Evolutionary conservation across 1,140 invertebrate species (phyloP), one percentile per base, ranked within the genome.

Genomic region (Arion vulgaris): DNA sequence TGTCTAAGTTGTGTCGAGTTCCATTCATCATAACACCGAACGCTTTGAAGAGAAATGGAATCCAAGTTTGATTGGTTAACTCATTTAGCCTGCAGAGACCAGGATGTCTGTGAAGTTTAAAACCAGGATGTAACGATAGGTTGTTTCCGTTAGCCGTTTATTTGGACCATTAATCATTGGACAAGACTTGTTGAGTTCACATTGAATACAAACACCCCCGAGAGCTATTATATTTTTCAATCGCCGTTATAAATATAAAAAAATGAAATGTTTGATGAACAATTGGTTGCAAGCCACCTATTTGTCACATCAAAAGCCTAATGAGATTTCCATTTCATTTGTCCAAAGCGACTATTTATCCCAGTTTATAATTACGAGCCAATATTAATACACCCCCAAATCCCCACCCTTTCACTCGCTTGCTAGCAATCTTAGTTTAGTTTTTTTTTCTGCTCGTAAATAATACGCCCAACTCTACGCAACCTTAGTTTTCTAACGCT

Each of bases 251-350:
- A 5, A 34, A 26, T 1, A 68, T 34, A 39, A 78, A 38, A 66
- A 66, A n/a, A n/a, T n/a, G n/a, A 45, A 78, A 66, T 78, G 76
- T 78, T 78, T 78, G 76, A 78, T 41, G 57, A 66, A 57, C 76
- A 41, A 62, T 66, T 78, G 76, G 76, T 57, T 78, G 39, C 28
- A 1, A 78, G 76, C 53, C 17, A 78, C 76, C n/a, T 78, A 36
- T 49, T 49, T 53, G 11, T 53, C 71, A 76, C 74, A 76, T 76
- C 74, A 76, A 76, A 76, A n/a, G 41, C 45, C 4, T 17, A 76
- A 76, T 28, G 45, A 13, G 45, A 4, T n/a, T 76, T 34, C 32
- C 0, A 76, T 76, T 76, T 76, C 74, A 76, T 76, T 49, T 34
- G 1, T 66, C 19, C 9, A 32, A 66, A 66, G 32, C 0, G 57